Conservation (phyloP, 2,888 invertebrate species). For the Sussaba pulchella region DNA sequence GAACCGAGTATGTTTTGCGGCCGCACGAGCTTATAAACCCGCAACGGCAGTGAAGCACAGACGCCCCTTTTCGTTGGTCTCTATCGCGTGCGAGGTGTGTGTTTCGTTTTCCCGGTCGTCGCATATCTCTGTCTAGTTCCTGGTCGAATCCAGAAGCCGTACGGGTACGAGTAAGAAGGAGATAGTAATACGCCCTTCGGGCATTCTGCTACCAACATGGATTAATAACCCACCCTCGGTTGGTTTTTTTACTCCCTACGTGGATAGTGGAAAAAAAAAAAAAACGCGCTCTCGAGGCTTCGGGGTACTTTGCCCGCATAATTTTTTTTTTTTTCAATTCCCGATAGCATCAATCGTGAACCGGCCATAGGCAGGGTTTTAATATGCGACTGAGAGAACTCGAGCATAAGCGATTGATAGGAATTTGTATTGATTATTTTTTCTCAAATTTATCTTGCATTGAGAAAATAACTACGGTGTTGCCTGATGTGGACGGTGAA, state of each 20-base stretch:
- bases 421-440: too few species aligned
- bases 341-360: neutral
- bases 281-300: neutral
- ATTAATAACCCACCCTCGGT: slow-evolving; percentile 2
- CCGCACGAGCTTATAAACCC: slow-evolving; percentile 14
- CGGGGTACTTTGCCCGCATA: neutral
- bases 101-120: slow-evolving; percentile 12
- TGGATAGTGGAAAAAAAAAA: neutral
- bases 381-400: too few species aligned
- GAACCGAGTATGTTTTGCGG: slow-evolving; percentile 31
- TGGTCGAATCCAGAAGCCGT: too few species aligned
- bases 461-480: too few species aligned
- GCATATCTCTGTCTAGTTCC: neutral
- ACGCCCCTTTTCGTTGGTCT: slow-evolving; percentile 16
- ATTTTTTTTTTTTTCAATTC: neutral
- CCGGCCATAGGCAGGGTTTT: too few species aligned
- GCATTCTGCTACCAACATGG: slow-evolving; percentile 1
- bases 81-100: slow-evolving; percentile 16
- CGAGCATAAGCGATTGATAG: too few species aligned
- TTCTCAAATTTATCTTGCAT: too few species aligned
- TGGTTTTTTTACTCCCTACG: neutral
- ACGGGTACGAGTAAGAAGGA: neutral
- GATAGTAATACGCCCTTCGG: neutral
- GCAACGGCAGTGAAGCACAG: slow-evolving; percentile 8
- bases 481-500: too few species aligned